Conservation (phyloP, 2,113 vertebrate species). For the Tiliqua scincoides region DNA sequence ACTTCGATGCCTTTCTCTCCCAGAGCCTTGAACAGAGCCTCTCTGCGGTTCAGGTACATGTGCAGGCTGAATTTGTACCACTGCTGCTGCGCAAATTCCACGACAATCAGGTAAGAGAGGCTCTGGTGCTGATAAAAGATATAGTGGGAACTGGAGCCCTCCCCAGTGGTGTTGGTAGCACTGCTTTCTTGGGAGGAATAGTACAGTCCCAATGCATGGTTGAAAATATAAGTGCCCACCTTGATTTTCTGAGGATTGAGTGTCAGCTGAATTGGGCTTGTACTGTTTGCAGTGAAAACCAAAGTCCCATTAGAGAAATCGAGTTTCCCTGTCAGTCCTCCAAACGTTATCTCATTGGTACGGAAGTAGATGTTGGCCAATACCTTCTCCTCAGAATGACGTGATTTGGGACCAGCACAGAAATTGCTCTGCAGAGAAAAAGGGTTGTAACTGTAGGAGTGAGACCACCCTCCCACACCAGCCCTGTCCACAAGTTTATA, state of each 20-base stretch:
- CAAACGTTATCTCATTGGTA: neutral
- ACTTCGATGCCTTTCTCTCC: slow-evolving; percentile 39
- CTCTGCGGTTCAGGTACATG: slow-evolving; percentile 51
- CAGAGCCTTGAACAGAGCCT: slow-evolving; percentile 26
- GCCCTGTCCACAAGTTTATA: slow-evolving; percentile 37
- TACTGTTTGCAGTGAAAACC: neutral
- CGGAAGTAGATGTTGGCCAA: slow-evolving; percentile 25
- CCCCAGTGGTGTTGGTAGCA: neutral
- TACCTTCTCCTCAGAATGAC: neutral
- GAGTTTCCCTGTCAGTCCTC: neutral
- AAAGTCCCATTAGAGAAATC: neutral
- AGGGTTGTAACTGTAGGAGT: slow-evolving; percentile 48
- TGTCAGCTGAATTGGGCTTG: neutral
- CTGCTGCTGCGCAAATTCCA: slow-evolving; percentile 43
- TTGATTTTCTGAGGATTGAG: slow-evolving; percentile 14
- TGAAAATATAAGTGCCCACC: slow-evolving; percentile 10
- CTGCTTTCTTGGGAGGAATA: neutral
- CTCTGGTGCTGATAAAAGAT: slow-evolving; percentile 52
- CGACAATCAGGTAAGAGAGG: slow-evolving; percentile 54
- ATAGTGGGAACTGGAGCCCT: neutral
- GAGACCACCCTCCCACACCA: slow-evolving; percentile 16
- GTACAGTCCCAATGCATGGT: neutral
- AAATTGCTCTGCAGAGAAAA: slow-evolving; percentile 28
- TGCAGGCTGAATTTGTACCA: slow-evolving; percentile 48
- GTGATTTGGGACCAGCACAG: neutral